Evolutionary conservation across 1,140 invertebrate genomes (phyloP), one percentile per base, ranked within the genome.

Genomic region (Brachionus paranguensis): DNA sequence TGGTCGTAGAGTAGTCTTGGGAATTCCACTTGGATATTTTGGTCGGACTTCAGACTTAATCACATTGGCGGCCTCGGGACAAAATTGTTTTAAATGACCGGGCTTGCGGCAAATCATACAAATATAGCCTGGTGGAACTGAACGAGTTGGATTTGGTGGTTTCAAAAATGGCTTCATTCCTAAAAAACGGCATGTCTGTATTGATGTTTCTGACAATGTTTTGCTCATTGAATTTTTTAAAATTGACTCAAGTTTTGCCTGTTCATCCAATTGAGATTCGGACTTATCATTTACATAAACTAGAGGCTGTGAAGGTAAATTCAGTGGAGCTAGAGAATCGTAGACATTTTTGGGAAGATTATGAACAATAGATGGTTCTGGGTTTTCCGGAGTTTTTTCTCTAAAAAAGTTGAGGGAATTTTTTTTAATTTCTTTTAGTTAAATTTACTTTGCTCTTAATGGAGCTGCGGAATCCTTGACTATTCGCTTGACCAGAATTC

Each of bases 21-120:
- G 78, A 37, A 81, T 81, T 24, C 78, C 78, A 45, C 50, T 64
- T 0, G 78, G 78, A 64, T n/a, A 81, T 81, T 81, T 81, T 11
- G 29, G 78, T 20, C 78, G 7, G 6, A 41, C 64, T 68, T 64
- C 78, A 2, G 64, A 33, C 27, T 81, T 68, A 10, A 37, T 37
- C 17, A 64, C 27, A 43, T 14, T 60, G 5, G 50, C 41, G 1
- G 78, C 78, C 27, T 81, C 78, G 6, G 78, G 78, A 65, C 78
- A 81, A 24, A 41, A 27, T 60, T 81, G 53, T 65, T 64, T 81
- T 14, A 68, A 81, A 60, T 81, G 78, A 5, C 78, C 78, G 20
- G 78, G 53, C 14, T 81, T 81, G 7, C 24, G n/a, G 24, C 78
- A 81, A 3, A 81, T 29, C 12, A 45, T 27, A 29, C 78, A 81